Evolutionary conservation across 2,797 vertebrate genomes (phyloP).

Genomic region (Margarornis squamiger): DNA sequence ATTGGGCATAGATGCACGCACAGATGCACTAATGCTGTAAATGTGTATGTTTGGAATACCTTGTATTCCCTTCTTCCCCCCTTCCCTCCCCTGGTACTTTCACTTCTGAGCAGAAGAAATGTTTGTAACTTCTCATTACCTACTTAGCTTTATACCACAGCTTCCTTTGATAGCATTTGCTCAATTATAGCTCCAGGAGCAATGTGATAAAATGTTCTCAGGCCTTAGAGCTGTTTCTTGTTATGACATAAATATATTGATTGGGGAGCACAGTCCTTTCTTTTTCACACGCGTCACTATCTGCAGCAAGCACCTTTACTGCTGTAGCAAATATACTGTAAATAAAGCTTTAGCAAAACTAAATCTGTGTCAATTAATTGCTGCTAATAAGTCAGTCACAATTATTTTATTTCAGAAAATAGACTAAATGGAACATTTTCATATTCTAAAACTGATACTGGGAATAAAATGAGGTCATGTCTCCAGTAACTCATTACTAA

Average conservation of each 20-base stretch:
- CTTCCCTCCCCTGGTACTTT: neutral
- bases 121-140: neutral
- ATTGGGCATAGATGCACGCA: neutral
- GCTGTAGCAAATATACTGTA: neutral
- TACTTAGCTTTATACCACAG: neutral
- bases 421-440: neutral
- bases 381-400: neutral
- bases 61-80: neutral
- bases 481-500: neutral
- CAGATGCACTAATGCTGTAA: neutral
- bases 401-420: neutral
- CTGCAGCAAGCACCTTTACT: neutral
- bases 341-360: neutral
- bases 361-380: neutral
- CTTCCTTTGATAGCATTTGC: neutral
- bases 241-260: neutral
- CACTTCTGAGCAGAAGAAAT: neutral
- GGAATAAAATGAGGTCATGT: conserved; percentile 12
- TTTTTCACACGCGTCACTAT: neutral
- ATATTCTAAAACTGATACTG: neutral
- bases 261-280: neutral
- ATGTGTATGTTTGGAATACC: neutral
- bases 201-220: neutral
- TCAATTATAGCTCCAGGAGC: neutral
- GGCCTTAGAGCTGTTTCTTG: neutral